Conservation (phyloP, 2,113 vertebrate species). For the Narcine bancroftii region DNA sequence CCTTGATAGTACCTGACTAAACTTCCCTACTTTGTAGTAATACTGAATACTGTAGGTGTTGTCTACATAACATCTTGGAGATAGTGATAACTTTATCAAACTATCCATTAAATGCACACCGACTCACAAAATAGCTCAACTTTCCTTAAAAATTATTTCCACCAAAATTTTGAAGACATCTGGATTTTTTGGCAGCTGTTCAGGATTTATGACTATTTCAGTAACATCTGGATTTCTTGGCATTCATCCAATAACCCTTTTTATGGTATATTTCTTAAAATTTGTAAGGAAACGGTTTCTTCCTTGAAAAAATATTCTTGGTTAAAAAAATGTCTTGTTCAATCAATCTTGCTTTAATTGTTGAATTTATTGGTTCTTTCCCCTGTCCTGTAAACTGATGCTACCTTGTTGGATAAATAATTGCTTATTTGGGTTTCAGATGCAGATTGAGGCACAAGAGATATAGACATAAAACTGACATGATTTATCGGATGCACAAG, state of each 20-base stretch:
- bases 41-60: background rate
- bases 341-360: constrained; percentile 1
- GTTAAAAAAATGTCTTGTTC: background rate
- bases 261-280: background rate
- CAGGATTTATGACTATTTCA: constrained; percentile 3
- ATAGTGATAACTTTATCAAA: background rate
- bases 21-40: background rate
- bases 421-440: background rate
- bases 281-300: background rate
- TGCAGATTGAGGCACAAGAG: background rate
- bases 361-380: background rate
- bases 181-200: background rate
- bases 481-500: background rate
- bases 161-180: constrained; percentile 13
- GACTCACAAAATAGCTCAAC: background rate
- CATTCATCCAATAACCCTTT: background rate
- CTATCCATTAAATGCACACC: background rate
- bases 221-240: constrained; percentile 15
- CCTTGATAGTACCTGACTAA: background rate
- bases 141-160: background rate
- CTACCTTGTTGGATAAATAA: background rate
- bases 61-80: background rate
- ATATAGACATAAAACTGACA: background rate
- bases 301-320: background rate
- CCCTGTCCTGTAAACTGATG: background rate